Conservation (phyloP, 2,797 vertebrate species). For the Acrossocheilus wenchowensis region DNA sequence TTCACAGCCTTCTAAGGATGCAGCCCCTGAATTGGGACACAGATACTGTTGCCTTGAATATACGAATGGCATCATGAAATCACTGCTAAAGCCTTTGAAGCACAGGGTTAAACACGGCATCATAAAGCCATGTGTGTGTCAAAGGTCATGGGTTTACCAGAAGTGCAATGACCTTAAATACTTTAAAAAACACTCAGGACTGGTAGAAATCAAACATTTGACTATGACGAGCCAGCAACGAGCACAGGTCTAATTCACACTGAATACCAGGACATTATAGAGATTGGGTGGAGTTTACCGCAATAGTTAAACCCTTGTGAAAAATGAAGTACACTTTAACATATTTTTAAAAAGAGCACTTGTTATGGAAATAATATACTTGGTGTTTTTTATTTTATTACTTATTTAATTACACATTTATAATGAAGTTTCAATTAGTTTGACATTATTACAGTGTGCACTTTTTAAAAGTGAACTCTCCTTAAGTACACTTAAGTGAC, state of each 20-base stretch:
- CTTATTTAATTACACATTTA: not conserved
- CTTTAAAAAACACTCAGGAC: slow-evolving; percentile 13
- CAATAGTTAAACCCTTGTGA: not conserved
- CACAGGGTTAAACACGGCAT: not conserved
- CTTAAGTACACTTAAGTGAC: not conserved
- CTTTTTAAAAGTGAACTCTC: too few relatives aligned
- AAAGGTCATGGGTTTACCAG: slow-evolving; percentile 18
- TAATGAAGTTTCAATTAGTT: not conserved
- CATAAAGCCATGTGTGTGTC: slow-evolving; percentile 10
- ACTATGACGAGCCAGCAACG: not conserved
- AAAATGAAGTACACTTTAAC: not conserved
- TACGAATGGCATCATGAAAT: not conserved
- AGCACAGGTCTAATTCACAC: not conserved
- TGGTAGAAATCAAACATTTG: slow-evolving; percentile 14
- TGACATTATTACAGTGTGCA: not conserved
- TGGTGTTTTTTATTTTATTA: too few relatives aligned
- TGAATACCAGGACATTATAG: not conserved
- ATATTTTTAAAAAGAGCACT: not conserved
- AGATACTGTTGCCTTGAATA: not conserved
- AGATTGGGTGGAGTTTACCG: not conserved
- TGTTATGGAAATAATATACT: not conserved
- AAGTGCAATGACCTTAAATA: slow-evolving; percentile 13
- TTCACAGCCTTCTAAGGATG: not conserved
- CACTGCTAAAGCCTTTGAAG: not conserved
- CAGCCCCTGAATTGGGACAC: not conserved